These are phyloP conservation scores for Colistium nudipinnis DNA, from an alignment of 2,113 vertebrate genomes.

Conservation along the genomic window DNA sequence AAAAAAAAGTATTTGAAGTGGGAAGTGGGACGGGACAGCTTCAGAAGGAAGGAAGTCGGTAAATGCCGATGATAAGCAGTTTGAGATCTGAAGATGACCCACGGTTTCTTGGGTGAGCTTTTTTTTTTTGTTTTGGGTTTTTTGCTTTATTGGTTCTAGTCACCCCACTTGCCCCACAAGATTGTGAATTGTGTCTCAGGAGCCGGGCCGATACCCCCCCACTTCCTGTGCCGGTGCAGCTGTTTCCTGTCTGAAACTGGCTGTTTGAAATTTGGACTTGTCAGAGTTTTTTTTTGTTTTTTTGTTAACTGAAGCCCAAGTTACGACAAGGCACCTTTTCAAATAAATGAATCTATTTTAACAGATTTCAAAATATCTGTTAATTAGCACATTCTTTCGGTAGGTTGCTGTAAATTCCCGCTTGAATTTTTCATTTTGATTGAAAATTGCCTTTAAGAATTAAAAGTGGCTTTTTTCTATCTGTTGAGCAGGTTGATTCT, in stretches of 20 bases:
- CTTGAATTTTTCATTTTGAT: conserved; percentile 4
- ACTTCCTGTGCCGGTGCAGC: conserved; percentile 81
- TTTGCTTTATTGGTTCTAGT: conserved; percentile 57
- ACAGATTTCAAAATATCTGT: too few species aligned
- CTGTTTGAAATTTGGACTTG: conserved; percentile 68
- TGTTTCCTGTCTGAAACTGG: conserved; percentile 83
- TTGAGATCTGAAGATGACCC: conserved; percentile 69
- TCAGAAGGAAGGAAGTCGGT: conserved; percentile 66
- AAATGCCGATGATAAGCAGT: conserved; percentile 57
- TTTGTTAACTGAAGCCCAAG: conserved; percentile 43
- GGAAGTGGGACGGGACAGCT: conserved; percentile 19
- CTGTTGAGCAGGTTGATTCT: too few species aligned
- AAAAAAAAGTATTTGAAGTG: conserved; percentile 65
- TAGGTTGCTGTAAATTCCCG: conserved; percentile 1
- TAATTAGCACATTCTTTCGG: too few species aligned
- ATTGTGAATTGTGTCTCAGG: conserved; percentile 78
- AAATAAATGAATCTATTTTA: conserved; percentile 56
- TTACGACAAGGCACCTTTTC: conserved; percentile 34
- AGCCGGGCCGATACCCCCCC: conserved; percentile 56
- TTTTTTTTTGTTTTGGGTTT: conserved; percentile 23
- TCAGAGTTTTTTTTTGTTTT: conserved; percentile 13
- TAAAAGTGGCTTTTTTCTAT: background rate
- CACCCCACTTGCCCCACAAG: conserved; percentile 56
- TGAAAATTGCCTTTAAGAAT: background rate
- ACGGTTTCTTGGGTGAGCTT: conserved; percentile 61